Conservation (phyloP, 2,888 invertebrate genomes). For the Andricus quercusramuli region DNA sequence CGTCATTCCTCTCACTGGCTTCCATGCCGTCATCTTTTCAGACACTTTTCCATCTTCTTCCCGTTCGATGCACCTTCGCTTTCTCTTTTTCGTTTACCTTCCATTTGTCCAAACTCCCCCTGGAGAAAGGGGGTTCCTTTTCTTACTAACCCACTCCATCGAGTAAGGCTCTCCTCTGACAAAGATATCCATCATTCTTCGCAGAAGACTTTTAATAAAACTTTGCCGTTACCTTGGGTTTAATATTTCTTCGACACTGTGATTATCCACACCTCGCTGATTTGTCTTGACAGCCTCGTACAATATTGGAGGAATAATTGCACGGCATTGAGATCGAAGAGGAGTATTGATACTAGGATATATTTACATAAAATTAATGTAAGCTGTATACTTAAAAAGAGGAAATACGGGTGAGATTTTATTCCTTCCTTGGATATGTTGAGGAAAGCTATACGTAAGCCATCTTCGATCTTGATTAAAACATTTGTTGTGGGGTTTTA, state of each 20-base stretch:
- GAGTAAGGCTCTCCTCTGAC: constrained; percentile 52
- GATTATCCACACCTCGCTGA: constrained; percentile 3
- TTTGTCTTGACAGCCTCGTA: not conserved
- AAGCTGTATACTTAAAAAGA: too few relatives aligned
- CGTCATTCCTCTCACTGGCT: constrained; percentile 45
- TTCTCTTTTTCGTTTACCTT: constrained; percentile 38
- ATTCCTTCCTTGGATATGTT: too few relatives aligned
- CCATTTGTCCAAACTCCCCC: constrained; percentile 45
- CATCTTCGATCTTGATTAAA: too few relatives aligned
- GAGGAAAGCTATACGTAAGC: too few relatives aligned
- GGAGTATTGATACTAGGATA: too few relatives aligned
- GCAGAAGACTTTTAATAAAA: constrained; percentile 76
- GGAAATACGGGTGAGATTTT: too few relatives aligned
- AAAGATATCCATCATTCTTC: constrained; percentile 72
- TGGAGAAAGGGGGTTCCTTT: not conserved
- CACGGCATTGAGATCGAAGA: too few relatives aligned
- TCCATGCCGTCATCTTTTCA: constrained; percentile 41
- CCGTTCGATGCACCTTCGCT: constrained; percentile 26
- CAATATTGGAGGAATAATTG: too few relatives aligned
- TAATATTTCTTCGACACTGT: constrained; percentile 44
- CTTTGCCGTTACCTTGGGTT: constrained; percentile 58
- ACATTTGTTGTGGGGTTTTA: too few relatives aligned
- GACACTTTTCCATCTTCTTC: constrained; percentile 43
- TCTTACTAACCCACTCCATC: constrained; percentile 1
- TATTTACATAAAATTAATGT: too few relatives aligned